Conservation (phyloP, 1,140 invertebrate species). For the Aphaenogaster floridana region DNA sequence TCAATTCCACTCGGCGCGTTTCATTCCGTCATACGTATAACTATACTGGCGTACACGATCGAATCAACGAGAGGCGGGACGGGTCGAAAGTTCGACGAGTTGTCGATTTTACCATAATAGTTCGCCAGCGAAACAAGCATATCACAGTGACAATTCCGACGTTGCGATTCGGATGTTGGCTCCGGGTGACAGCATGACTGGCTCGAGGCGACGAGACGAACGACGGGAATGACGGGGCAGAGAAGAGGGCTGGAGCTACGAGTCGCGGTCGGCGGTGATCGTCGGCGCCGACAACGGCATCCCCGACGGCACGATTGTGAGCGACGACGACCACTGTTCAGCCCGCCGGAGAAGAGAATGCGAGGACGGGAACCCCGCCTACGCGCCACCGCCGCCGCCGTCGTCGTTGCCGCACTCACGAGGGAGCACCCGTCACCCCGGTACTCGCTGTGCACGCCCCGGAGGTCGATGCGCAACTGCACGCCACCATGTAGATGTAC, state of each 20-base stretch:
- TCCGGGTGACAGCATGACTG: conserved; percentile 16
- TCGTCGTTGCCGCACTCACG: conserved; percentile 15
- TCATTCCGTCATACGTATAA: neutral
- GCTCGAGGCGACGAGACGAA: conserved; percentile 36
- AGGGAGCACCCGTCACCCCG: conserved; percentile 36
- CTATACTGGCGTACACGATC: neutral
- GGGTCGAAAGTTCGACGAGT: neutral
- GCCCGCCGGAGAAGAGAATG: neutral
- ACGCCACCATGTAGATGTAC: conserved; percentile 40
- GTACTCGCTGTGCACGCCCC: conserved; percentile 62
- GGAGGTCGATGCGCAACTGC: conserved; percentile 79
- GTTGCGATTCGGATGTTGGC: conserved; percentile 40
- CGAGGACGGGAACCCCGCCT: conserved; percentile 51
- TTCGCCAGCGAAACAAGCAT: conserved; percentile 78
- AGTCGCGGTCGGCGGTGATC: conserved; percentile 22
- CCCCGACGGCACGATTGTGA: neutral
- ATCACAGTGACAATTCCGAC: conserved; percentile 81
- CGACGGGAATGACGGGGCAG: conserved; percentile 57
- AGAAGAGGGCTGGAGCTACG: conserved; percentile 58
- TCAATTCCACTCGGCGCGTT: neutral
- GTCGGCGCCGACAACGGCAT: conserved; percentile 29
- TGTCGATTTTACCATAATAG: conserved; percentile 80
- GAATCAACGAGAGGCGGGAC: neutral
- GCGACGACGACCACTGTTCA: neutral
- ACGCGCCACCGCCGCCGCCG: conserved; percentile 16